These are phyloP conservation scores for Hesperia comma DNA, from an alignment of 2,888 invertebrate species.

Conservation along the genomic window DNA sequence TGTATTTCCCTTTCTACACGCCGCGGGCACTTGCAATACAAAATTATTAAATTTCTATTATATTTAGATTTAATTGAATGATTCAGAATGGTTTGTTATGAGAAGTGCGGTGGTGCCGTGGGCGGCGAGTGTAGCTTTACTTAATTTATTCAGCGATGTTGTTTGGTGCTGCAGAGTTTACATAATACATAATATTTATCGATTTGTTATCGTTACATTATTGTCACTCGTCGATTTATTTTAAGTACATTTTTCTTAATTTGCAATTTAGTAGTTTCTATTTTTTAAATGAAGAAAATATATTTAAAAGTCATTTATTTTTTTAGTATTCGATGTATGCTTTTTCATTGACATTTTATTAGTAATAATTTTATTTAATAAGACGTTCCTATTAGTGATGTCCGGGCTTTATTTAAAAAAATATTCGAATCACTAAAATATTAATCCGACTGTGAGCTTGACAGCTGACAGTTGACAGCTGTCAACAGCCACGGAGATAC, in stretches of 20 bases:
- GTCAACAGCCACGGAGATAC: too few relatives aligned
- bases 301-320: slow-evolving; percentile 41
- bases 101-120: not conserved
- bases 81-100: slow-evolving; percentile 8
- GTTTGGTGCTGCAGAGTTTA: slow-evolving; percentile 53
- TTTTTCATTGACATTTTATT: slow-evolving; percentile 39
- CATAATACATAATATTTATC: slow-evolving; percentile 35
- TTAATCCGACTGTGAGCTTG: not conserved
- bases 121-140: slow-evolving; percentile 42
- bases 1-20: not conserved
- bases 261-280: slow-evolving; percentile 37
- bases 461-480: not conserved
- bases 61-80: slow-evolving; percentile 8
- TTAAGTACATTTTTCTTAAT: slow-evolving; percentile 42
- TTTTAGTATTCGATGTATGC: slow-evolving; percentile 27
- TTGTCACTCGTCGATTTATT: slow-evolving; percentile 37
- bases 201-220: slow-evolving; percentile 23
- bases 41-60: slow-evolving; percentile 11
- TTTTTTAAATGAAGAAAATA: slow-evolving; percentile 31
- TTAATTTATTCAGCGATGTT: slow-evolving; percentile 48
- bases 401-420: slow-evolving; percentile 25
- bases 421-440: not conserved
- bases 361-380: slow-evolving; percentile 38
- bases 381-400: slow-evolving; percentile 48
- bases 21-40: slow-evolving; percentile 8